A percentile compares a stretch with the other conserved stretches of the same genome.
Evolutionary conservation across 2,888 invertebrate genomes (phyloP).

Genomic region (Pteria penguin): DNA sequence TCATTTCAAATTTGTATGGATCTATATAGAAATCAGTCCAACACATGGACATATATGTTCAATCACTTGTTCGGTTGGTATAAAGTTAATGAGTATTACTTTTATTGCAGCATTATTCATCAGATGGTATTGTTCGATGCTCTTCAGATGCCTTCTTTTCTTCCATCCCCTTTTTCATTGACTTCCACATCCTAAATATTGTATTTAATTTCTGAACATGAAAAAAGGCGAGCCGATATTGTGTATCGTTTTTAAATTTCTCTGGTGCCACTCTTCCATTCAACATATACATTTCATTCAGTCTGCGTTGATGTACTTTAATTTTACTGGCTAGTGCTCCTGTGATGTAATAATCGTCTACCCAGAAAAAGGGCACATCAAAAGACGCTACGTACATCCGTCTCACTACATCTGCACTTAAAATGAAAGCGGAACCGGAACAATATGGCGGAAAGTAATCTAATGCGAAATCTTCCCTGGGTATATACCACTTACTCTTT

Average conservation of each 20-base stretch:
- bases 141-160: background rate
- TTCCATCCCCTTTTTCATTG: constrained; percentile 44
- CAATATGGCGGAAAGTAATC: constrained; percentile 80
- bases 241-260: constrained; percentile 66
- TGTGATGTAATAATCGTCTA: constrained; percentile 93
- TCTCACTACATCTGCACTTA: constrained; percentile 85
- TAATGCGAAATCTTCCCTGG: constrained; percentile 77
- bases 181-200: constrained; percentile 70
- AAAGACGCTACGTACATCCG: constrained; percentile 84
- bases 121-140: no score
- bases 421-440: constrained; percentile 81
- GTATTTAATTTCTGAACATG: constrained; percentile 75
- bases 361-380: constrained; percentile 90
- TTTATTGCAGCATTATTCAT: no score
- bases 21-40: no score
- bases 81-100: no score
- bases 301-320: constrained; percentile 66
- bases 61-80: no score
- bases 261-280: constrained; percentile 67
- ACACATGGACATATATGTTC: no score
- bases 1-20: no score
- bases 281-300: constrained; percentile 74
- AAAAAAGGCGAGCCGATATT: constrained; percentile 71
- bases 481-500: constrained; percentile 80
- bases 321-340: constrained; percentile 84